These are phyloP conservation scores for Ictalurus furcatus DNA, from an alignment of 2,113 vertebrate genomes.

Conservation along the genomic window DNA sequence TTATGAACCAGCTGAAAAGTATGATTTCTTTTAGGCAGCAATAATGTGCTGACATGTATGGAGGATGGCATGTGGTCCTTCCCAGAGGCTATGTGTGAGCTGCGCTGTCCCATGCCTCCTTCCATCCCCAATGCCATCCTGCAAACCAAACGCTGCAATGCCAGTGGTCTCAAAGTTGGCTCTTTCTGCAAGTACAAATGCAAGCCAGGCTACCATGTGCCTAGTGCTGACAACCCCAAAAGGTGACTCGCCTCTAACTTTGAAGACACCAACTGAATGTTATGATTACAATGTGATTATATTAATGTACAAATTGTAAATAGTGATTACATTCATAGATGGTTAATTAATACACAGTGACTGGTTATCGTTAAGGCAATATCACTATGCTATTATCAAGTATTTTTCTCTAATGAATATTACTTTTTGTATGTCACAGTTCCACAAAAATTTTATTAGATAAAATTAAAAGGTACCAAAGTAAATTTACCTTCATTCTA, in stretches of 20 bases:
- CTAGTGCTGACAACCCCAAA: conserved; percentile 78
- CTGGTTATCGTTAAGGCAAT: not conserved
- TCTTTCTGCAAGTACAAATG: conserved; percentile 98
- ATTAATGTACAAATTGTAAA: not conserved
- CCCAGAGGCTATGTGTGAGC: conserved; percentile 92
- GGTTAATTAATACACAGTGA: not conserved
- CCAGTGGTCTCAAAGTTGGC: conserved; percentile 92
- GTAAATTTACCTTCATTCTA: not conserved
- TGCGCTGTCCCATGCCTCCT: conserved; percentile 90
- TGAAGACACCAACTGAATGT: not conserved
- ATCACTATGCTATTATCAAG: not conserved
- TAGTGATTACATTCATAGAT: not conserved
- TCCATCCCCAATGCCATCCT: conserved; percentile 84
- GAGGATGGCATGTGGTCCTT: conserved; percentile 98
- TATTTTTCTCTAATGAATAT: not conserved
- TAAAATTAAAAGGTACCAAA: not conserved
- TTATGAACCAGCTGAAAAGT: not conserved
- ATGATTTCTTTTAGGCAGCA: conserved; percentile 77
- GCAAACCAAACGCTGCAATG: conserved; percentile 86
- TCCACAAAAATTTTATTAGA: not conserved
- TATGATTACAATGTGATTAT: not conserved
- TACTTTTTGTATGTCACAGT: not conserved
- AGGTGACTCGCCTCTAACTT: conserved; percentile 66
- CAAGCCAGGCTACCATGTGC: conserved; percentile 90
- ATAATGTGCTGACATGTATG: conserved; percentile 88